phyloP scores from a whole-genome alignment of 2,888 invertebrate genomes.

The Drosophila stalkeri region DNA sequence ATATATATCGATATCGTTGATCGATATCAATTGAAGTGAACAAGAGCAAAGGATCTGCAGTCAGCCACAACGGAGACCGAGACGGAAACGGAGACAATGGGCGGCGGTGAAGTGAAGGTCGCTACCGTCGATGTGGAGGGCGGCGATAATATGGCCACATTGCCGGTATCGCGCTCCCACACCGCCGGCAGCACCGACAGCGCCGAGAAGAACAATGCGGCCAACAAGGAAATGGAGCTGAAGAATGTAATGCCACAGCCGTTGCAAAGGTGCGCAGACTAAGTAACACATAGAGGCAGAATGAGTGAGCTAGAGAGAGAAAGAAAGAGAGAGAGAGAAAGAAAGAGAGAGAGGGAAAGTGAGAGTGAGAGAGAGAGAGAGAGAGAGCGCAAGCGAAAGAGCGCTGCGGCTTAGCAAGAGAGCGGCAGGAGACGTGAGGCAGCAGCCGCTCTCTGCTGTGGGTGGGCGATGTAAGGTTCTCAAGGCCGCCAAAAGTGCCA shows the following conservation, averaged over 20 bases:
- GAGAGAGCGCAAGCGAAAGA: background rate
- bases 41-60: slow-evolving; percentile 14
- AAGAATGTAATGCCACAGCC: slow-evolving; percentile 94
- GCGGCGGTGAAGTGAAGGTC: slow-evolving; percentile 93
- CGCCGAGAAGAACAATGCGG: slow-evolving; percentile 92
- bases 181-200: slow-evolving; percentile 89
- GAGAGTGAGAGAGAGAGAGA: background rate
- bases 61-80: slow-evolving; percentile 77
- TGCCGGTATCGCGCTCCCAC: slow-evolving; percentile 92
- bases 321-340: background rate
- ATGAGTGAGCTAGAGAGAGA: background rate
- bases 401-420: background rate
- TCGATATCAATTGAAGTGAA: slow-evolving; percentile 23
- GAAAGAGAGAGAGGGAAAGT: background rate
- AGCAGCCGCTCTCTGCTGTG: slow-evolving; percentile 9
- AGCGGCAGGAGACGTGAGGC: background rate
- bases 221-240: slow-evolving; percentile 94
- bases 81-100: slow-evolving; percentile 85
- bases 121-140: slow-evolving; percentile 95
- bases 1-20: slow-evolving; percentile 17
- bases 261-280: slow-evolving; percentile 90
- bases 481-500: slow-evolving; percentile 58
- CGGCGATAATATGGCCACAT: slow-evolving; percentile 95
- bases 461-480: slow-evolving; percentile 40
- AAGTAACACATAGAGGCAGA: background rate